These are phyloP conservation scores for Microctenopoma stevenorrisi DNA, from an alignment of 2,797 vertebrate species.

Conservation along the genomic window DNA sequence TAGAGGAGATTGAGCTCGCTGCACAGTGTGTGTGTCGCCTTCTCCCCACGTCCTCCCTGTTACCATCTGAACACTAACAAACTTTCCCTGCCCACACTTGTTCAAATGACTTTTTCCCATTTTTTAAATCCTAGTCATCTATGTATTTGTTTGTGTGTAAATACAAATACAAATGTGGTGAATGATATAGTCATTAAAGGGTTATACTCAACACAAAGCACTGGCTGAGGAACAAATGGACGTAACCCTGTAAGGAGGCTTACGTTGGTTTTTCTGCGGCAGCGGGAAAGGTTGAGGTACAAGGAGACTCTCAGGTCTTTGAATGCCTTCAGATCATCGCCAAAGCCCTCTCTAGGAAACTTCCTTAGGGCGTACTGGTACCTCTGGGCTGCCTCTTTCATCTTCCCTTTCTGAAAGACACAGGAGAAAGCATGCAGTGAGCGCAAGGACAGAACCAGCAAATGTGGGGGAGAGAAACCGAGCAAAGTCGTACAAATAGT, in stretches of 20 bases:
- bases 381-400: constrained; percentile 98
- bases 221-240: constrained; percentile 7
- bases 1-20: constrained; percentile 24
- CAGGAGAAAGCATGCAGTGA: constrained; percentile 50
- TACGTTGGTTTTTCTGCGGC: constrained; percentile 98
- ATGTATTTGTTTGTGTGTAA: constrained; percentile 8
- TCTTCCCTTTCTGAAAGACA: constrained; percentile 94
- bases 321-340: constrained; percentile 96
- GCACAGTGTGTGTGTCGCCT: constrained; percentile 15
- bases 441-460: constrained; percentile 42
- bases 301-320: constrained; percentile 95
- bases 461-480: constrained; percentile 15
- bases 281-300: constrained; percentile 96
- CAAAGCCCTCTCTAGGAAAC: constrained; percentile 97
- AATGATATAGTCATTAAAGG: constrained; percentile 20
- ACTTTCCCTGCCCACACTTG: constrained; percentile 32
- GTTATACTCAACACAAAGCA: constrained; percentile 18
- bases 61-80: constrained; percentile 51
- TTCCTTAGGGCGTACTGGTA: constrained; percentile 98
- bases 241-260: constrained; percentile 63
- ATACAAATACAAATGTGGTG: constrained; percentile 20
- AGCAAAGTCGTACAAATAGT: constrained; percentile 34
- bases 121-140: not conserved
- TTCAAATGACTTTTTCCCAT: constrained; percentile 27
- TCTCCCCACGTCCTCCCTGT: constrained; percentile 18